Evolutionary conservation across 2,888 invertebrate species (phyloP), one percentile per base, ranked within the genome.

Genomic region (Mimas tiliae): DNA sequence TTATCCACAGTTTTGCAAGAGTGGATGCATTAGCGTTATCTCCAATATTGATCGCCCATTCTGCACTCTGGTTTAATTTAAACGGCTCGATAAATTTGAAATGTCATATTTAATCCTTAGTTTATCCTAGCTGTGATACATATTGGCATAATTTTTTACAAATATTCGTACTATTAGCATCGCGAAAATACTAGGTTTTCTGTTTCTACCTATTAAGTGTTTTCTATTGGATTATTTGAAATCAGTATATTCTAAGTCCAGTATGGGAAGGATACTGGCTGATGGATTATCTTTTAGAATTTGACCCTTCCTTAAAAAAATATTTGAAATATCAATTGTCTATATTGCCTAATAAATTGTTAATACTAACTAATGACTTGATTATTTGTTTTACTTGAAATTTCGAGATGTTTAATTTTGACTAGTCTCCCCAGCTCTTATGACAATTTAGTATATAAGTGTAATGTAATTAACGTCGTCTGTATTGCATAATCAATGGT

Each of bases 401-500:
- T 4, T 27, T 27, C 45, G 45, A 45, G 4, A 1, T 14, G 45
- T 45, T 14, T 45, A 27, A 27, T 45, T 14, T 9, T 45, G 38
- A 38, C 11, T 11, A 9, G 9, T 45, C 45, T 1, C 12, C 14
- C 0, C 4, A 45, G 12, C 14, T 45, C 11, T 9, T 11, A 11
- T 45, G 12, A 45, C 12, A 4, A 4, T 45, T 9, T 11, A 0
- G 14, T 45, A 14, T 12, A 14, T 12, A 45, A 45, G 0, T 14
- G 11, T 45, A 45, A 11, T 14, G 12, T 11, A 45, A 45, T 45
- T 45, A 58, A 8, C 12, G 19, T 38, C 16, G 8, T 16, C 16
- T 42, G 12, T 19, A 38, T 58, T 58, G 58, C 58, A 58, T 38
- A 58, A 65, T 65, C 55, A 47, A 38, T 27, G 55, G 34, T 55